Evolutionary conservation across 2,888 invertebrate genomes (phyloP).

Genomic region (Mylabris sibirica): DNA sequence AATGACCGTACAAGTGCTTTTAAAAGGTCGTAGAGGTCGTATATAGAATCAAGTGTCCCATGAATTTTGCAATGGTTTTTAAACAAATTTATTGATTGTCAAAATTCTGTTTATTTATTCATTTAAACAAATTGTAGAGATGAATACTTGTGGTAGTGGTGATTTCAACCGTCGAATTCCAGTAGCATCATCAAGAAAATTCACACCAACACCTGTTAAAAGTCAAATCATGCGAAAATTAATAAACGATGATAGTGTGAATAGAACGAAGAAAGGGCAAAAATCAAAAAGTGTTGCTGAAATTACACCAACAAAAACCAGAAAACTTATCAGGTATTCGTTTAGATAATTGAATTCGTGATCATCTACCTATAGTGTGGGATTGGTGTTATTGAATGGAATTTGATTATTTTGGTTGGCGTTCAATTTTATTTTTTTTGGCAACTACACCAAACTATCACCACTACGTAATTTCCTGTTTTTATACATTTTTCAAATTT

Average conservation of each 20-base stretch:
- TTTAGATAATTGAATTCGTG: slow-evolving; percentile 7
- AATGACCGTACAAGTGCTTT: background rate
- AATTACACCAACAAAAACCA: slow-evolving; percentile 50
- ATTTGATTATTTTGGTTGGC: background rate
- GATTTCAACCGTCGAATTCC: slow-evolving; percentile 36
- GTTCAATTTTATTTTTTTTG: background rate
- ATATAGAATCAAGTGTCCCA: background rate
- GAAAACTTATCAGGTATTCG: background rate
- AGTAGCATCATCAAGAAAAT: slow-evolving; percentile 50
- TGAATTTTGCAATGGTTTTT: background rate
- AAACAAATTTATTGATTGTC: slow-evolving; percentile 1
- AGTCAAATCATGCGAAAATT: slow-evolving; percentile 40
- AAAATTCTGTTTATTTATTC: background rate
- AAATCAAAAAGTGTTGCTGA: slow-evolving; percentile 49
- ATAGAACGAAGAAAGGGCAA: slow-evolving; percentile 21
- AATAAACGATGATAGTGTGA: slow-evolving; percentile 35
- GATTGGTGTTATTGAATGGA: background rate
- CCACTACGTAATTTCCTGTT: slow-evolving; percentile 7
- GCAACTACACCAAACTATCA: background rate
- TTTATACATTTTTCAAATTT: background rate
- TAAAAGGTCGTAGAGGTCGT: too few species aligned
- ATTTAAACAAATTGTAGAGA: background rate
- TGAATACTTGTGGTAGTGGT: background rate
- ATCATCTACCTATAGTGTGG: background rate
- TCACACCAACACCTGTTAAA: slow-evolving; percentile 42